Evolutionary conservation across 2,113 vertebrate genomes (phyloP).

Genomic region (Gobio gobio): DNA sequence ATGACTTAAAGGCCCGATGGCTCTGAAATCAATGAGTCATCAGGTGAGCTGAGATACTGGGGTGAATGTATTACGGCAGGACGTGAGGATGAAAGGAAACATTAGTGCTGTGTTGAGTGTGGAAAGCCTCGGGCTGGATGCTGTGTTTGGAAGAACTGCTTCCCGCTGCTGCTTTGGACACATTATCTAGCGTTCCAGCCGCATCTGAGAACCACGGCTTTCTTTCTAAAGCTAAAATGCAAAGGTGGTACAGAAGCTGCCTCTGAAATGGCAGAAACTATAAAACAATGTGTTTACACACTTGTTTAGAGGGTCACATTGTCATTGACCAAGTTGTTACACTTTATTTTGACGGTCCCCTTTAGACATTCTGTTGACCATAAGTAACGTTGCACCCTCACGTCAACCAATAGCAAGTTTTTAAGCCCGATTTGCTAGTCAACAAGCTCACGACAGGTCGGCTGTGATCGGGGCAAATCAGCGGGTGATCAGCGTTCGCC

Average conservation of each 20-base stretch:
- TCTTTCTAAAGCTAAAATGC: neutral
- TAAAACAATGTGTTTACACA: neutral
- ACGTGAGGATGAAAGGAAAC: neutral
- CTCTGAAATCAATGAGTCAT: conserved; percentile 19
- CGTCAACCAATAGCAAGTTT: too few species aligned
- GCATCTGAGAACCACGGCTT: neutral
- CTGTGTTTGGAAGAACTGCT: conserved; percentile 19
- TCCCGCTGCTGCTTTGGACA: conserved; percentile 12
- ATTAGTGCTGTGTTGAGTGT: conserved; percentile 17
- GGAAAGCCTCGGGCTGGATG: conserved; percentile 9
- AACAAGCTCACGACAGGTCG: too few species aligned
- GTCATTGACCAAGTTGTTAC: too few species aligned
- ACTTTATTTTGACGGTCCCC: too few species aligned
- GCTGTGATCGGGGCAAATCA: too few species aligned
- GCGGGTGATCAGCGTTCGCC: too few species aligned
- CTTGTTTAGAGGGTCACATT: neutral
- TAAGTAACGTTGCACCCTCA: too few species aligned
- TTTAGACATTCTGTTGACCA: too few species aligned
- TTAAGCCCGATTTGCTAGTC: too few species aligned
- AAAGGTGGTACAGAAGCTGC: neutral
- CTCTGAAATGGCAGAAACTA: neutral
- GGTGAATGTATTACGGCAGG: neutral
- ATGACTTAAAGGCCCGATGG: conserved; percentile 1
- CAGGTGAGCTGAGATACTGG: conserved; percentile 5
- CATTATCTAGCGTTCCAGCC: neutral